Conservation (phyloP, 23 tunicate species). For the Halocynthia roretzi region DNA sequence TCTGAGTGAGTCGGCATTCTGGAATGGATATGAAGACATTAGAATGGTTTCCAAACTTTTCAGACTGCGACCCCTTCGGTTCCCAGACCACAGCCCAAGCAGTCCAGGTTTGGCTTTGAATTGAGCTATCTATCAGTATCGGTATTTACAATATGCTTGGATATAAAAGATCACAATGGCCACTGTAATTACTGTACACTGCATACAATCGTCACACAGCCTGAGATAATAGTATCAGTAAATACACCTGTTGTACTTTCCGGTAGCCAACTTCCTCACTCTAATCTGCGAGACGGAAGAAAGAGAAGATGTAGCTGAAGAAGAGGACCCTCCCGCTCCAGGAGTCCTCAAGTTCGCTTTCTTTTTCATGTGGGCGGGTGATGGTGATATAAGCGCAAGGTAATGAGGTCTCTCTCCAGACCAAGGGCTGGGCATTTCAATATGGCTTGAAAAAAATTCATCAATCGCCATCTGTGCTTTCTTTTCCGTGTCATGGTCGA, state of each 20-base stretch:
- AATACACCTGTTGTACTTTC: background rate
- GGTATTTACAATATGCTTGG: background rate
- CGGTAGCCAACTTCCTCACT: conserved; percentile 5
- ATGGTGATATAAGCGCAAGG: conserved; percentile 75
- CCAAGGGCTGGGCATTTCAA: conserved; percentile 69
- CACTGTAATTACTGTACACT: background rate
- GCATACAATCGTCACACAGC: background rate
- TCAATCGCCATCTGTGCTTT: conserved; percentile 84
- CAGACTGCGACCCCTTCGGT: no score
- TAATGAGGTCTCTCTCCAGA: conserved; percentile 35
- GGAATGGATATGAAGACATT: no score
- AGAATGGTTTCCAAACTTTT: no score
- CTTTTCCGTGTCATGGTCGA: conserved; percentile 54
- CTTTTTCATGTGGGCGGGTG: conserved; percentile 35
- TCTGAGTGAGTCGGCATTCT: no score
- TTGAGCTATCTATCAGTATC: background rate
- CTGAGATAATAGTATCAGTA: background rate
- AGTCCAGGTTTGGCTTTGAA: no score
- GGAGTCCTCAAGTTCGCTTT: background rate
- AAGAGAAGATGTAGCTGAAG: conserved; percentile 7
- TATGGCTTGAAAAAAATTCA: conserved; percentile 55
- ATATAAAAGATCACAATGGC: background rate
- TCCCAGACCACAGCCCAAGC: no score
- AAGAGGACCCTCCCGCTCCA: background rate
- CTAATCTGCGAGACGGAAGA: conserved; percentile 14